Evolutionary conservation across 23 tunicate species (phyloP).

Genomic region (Phallusia fumigata): DNA sequence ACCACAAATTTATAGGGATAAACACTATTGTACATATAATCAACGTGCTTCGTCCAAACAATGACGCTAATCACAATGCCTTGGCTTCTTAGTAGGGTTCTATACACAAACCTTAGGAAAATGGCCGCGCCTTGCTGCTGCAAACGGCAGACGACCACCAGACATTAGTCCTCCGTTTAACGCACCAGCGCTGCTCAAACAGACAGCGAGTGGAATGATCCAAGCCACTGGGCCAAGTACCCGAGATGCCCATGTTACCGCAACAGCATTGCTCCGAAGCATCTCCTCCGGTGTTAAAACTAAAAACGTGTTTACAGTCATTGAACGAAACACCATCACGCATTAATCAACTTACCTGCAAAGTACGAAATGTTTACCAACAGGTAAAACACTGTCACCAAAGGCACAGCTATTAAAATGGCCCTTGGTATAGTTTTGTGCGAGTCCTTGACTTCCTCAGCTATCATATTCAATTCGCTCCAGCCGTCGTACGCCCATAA

Average conservation of each 20-base stretch:
- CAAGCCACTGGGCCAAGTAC: conserved; percentile 14
- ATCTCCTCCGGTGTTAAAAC: conserved; percentile 15
- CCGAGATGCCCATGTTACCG: conserved; percentile 5
- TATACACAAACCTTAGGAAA: conserved; percentile 26
- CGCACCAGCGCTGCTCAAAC: conserved; percentile 18
- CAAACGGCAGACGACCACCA: not conserved
- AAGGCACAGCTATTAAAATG: conserved; percentile 56
- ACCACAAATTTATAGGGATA: no score
- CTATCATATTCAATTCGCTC: conserved; percentile 45
- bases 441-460: conserved; percentile 72
- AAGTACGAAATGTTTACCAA: conserved; percentile 72
- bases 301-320: not conserved
- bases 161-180: conserved; percentile 3
- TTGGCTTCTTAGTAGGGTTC: no score
- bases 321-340: no score
- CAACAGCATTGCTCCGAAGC: conserved; percentile 4
- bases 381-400: conserved; percentile 64
- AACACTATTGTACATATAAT: no score
- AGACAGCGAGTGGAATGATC: conserved; percentile 14
- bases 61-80: no score
- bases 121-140: conserved; percentile 19
- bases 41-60: no score
- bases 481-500: conserved; percentile 82
- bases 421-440: conserved; percentile 57
- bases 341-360: conserved; percentile 66